Percentiles rank a stretch among this genome's conserved stretches.
Conservation (phyloP, 92 coral and sea anemone species). For the Paramuricea clavata region DNA sequence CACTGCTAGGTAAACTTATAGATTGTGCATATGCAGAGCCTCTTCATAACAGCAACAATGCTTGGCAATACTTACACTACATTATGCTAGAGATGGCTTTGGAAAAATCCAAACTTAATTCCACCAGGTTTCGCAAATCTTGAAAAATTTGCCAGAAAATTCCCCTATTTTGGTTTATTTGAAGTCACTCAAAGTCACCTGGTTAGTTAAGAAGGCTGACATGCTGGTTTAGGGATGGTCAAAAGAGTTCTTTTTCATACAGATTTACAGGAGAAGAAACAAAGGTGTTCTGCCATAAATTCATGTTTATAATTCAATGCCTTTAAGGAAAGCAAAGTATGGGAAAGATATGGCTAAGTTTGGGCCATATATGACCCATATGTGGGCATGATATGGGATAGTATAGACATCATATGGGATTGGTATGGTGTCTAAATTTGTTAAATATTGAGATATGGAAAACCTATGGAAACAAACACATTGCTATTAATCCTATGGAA, state of each 20-base stretch:
- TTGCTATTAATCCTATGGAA: too few relatives aligned
- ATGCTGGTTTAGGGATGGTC: constrained; percentile 63
- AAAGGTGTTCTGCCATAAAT: constrained; percentile 67
- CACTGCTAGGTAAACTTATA: constrained; percentile 63
- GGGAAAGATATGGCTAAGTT: too few relatives aligned
- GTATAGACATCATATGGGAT: too few relatives aligned
- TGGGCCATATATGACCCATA: too few relatives aligned
- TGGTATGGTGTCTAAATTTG: too few relatives aligned
- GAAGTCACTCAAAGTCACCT: constrained; percentile 51
- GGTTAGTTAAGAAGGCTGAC: constrained; percentile 56
- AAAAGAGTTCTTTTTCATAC: constrained; percentile 62
- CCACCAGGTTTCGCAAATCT: constrained; percentile 55
- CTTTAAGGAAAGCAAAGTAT: too few relatives aligned
- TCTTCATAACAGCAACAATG: constrained; percentile 75
- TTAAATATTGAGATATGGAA: too few relatives aligned
- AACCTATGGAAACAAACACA: too few relatives aligned
- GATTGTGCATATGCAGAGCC: constrained; percentile 69
- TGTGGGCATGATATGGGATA: too few relatives aligned
- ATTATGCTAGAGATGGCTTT: constrained; percentile 46
- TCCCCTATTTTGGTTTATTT: not conserved
- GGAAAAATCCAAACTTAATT: constrained; percentile 51
- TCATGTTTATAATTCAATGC: constrained; percentile 66
- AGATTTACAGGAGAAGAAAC: constrained; percentile 80
- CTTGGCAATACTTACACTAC: constrained; percentile 70
- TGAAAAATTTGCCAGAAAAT: constrained; percentile 28